Evolutionary conservation across 1,140 invertebrate species (phyloP), one percentile per base, ranked within the genome.

Genomic region (Pararge aegeria): DNA sequence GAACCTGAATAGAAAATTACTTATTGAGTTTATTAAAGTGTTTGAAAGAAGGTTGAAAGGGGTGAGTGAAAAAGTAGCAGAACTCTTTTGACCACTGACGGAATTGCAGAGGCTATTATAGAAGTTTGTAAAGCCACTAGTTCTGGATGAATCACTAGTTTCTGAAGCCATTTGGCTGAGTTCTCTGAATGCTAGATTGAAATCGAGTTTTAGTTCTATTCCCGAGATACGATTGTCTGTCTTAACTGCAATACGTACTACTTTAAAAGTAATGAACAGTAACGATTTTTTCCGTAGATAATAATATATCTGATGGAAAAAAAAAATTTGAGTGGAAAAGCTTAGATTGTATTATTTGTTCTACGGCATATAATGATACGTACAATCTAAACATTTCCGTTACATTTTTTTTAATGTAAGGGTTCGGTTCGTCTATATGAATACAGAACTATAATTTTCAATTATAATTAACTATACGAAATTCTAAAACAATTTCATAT

Each of bases 111-210:
- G 60, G 44, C 46, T 55, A 52, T 60, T 68, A 48, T 60, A 56
- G 53, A 68, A 67, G 65, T 68, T 68, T 68, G 49, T 50, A 64
- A 64, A 67, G 62, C 54, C 60, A 61, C 59, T 58, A 58, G 51
- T 60, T 66, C 56, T 46, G 52, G 60, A 66, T 66, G 58, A 66
- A 66, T 66, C 59, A 58, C 55, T 64, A 59, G 24, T 68, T 68
- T 62, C 60, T 59, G 46, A 58, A 62, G 55, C 57, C 21, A 49
- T 49, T 49, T 49, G 46, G 46, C 40, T 13, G 57, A 60, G 52
- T 60, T 53, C 38, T 37, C 10, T 34, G 55, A 60, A 60, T 53
- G 42, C 40, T 34, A 37, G 24, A 59, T 13, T 51, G 38, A 60
- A 49, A 49, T 49, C 9, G 46, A 54, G 42, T 60, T 60, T 54